Percentiles rank a stretch among this genome's conserved stretches.
These are phyloP conservation scores for Menura novaehollandiae DNA, from an alignment of 2,113 vertebrate species.

Conservation along the genomic window DNA sequence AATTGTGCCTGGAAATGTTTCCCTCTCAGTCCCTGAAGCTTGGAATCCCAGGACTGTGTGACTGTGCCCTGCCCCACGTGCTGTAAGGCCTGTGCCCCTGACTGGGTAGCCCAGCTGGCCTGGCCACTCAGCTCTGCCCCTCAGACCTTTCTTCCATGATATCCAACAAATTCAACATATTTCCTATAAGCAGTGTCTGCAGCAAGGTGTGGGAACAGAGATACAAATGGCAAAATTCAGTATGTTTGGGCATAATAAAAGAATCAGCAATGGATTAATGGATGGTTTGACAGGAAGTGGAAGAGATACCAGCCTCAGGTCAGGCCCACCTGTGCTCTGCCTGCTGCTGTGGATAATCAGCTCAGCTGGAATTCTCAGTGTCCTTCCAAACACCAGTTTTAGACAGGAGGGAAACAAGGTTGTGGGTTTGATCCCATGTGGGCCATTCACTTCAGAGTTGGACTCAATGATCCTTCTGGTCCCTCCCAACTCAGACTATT, in stretches of 20 bases:
- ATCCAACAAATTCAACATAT: fast-evolving
- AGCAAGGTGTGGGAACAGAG: neutral
- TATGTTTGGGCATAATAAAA: neutral
- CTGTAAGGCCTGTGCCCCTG: neutral
- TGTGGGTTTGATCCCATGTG: neutral
- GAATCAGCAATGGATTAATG: neutral
- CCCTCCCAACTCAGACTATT: neutral
- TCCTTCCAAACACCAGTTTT: neutral
- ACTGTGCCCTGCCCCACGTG: neutral
- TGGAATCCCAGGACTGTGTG: neutral
- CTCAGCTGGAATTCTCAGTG: neutral
- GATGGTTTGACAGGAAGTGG: neutral
- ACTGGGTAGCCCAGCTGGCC: neutral
- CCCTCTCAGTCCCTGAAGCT: neutral
- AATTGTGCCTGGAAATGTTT: neutral
- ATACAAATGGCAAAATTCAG: neutral
- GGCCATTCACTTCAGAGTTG: neutral
- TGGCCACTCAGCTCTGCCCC: neutral
- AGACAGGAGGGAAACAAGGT: neutral
- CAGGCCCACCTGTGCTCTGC: neutral
- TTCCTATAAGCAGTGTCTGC: neutral
- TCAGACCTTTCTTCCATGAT: neutral
- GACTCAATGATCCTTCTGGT: neutral
- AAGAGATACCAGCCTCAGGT: neutral
- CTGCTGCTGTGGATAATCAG: neutral